These are phyloP conservation scores for Choloepus didactylus DNA, from an alignment of 2,797 vertebrate genomes.

Conservation along the genomic window DNA sequence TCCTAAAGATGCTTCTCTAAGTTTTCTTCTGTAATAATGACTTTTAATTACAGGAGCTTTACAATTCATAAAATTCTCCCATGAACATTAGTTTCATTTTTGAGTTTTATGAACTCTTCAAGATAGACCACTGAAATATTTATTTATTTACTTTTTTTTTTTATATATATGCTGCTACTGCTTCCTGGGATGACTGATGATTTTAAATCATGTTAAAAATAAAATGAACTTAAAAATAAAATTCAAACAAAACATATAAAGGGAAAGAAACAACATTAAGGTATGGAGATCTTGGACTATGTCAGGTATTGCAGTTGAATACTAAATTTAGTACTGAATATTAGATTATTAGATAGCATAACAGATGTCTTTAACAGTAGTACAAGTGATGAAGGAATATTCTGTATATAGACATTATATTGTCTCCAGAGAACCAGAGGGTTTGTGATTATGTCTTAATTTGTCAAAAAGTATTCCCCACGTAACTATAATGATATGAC, in stretches of 20 bases:
- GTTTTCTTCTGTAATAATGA: no score
- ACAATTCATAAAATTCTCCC: neutral
- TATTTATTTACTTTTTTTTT: neutral
- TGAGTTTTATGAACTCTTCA: neutral
- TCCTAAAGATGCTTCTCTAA: no score
- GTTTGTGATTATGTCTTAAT: neutral
- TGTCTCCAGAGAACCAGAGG: neutral
- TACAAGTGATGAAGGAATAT: neutral
- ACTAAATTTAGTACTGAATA: neutral
- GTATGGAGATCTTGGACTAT: neutral
- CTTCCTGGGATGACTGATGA: neutral
- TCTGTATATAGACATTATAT: neutral
- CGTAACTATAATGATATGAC: neutral
- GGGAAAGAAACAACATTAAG: neutral
- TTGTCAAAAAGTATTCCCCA: neutral
- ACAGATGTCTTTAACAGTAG: neutral
- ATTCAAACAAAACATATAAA: neutral
- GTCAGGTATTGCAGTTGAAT: neutral
- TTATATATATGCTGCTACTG: neutral
- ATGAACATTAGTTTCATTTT: neutral
- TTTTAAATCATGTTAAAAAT: conserved; percentile 39
- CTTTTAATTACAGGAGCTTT: neutral
- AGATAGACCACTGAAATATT: neutral
- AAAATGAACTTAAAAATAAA: conserved; percentile 21
- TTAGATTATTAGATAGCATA: neutral